phyloP scores from a whole-genome alignment of 1,140 invertebrate species.

The Macrosteles quadrilineatus region DNA sequence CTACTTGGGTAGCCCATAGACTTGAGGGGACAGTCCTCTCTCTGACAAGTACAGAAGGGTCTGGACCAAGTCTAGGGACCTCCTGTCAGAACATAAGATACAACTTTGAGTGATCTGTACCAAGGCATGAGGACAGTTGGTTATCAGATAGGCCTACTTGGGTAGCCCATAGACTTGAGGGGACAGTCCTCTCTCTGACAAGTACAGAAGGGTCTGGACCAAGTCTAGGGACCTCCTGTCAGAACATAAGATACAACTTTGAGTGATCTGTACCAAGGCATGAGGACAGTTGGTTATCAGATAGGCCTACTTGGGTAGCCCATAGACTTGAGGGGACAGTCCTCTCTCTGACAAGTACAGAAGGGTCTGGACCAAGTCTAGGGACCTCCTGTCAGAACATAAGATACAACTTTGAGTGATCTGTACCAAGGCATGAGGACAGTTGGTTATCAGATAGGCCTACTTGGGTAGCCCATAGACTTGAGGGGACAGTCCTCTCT shows the following conservation, averaged over 20 bases:
- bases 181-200: conserved; percentile 85
- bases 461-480: conserved; percentile 93
- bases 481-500: conserved; percentile 76
- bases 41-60: conserved; percentile 84
- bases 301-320: conserved; percentile 91
- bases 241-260: conserved; percentile 32
- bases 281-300: conserved; percentile 93
- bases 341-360: conserved; percentile 85
- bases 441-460: conserved; percentile 87
- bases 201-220: conserved; percentile 81
- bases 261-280: conserved; percentile 74
- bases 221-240: conserved; percentile 79
- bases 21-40: conserved; percentile 74
- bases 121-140: conserved; percentile 92
- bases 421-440: conserved; percentile 89
- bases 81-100: conserved; percentile 48
- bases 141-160: conserved; percentile 89
- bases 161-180: conserved; percentile 85
- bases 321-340: conserved; percentile 77
- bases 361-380: conserved; percentile 88
- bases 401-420: conserved; percentile 13
- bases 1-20: conserved; percentile 91
- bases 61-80: conserved; percentile 89
- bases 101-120: conserved; percentile 54
- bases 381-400: conserved; percentile 61